Base-by-base conservation (phyloP, 2,888 invertebrate genomes). In the Lampropteryx suffumata region DNA sequence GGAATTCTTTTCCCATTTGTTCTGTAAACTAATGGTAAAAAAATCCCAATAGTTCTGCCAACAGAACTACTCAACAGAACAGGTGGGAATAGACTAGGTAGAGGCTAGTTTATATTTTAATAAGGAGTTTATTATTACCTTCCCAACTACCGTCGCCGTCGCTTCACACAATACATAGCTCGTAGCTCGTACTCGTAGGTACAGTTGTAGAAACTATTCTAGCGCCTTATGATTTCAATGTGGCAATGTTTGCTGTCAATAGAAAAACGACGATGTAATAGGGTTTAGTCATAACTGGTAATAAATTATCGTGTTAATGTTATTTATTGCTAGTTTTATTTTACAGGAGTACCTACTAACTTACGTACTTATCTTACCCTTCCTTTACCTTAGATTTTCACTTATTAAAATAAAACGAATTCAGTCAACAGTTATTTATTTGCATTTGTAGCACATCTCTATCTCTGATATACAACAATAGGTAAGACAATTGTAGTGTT, bases 241-340 rank as follows among this genome's bases (percentile, higher is more conserved):
- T 36, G 6, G 29, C 29, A 36, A 45, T 26, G n/a, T 33, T 8
- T 10, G 21, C 40, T 29, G 32, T 33, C n/a, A 14, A 2, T 33
- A 26, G 6, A 11, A 21, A 13, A 45, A 59, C 55, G 59, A 61
- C 57, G 54, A 61, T 64, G 64, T 58, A 62, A 64, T 56, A 55
- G 64, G 65, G 64, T 62, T 44, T 67, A 68, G 65, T 53, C 11
- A 27, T 47, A 59, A 54, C 24, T 51, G 39, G 45, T 56, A 56
- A 61, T 71, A 67, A 73, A 67, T 53, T 61, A 71, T 60, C 50
- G 67, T 72, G 74, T 75, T 73, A 63, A 73, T 62, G 77, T 76
- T 76, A 64, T 43, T 76, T 76, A 64, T 43, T 30, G 24, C 34
- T 36, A 43, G 58, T 72, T 71, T 76, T 37, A 65, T 63, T 73